phyloP scores from a whole-genome alignment of 2,113 vertebrate species.

The Empidonax alnorum region DNA sequence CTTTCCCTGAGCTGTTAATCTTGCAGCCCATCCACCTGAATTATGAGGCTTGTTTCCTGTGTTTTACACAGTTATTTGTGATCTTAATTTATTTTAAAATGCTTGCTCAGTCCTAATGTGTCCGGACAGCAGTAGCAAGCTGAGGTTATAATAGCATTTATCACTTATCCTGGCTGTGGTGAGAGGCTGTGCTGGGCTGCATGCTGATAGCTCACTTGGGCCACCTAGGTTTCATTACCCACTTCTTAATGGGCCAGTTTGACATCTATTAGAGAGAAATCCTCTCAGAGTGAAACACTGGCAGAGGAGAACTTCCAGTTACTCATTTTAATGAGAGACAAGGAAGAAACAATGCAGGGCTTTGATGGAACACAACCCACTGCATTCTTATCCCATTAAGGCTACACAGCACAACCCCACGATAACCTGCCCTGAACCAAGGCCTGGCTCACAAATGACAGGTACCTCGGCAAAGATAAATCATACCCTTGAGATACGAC shows the following conservation, averaged over 20 bases:
- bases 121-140: constrained; percentile 5
- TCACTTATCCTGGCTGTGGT: constrained; percentile 41
- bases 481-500: not conserved
- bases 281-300: constrained; percentile 55
- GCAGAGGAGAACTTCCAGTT: constrained; percentile 52
- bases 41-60: constrained; percentile 54
- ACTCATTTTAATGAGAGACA: constrained; percentile 69
- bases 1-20: constrained; percentile 37
- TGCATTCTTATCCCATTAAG: constrained; percentile 32
- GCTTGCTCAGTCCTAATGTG: constrained; percentile 62
- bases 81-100: constrained; percentile 70
- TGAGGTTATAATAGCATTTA: constrained; percentile 66
- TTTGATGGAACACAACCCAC: constrained; percentile 42
- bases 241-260: constrained; percentile 62
- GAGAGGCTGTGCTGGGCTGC: constrained; percentile 50
- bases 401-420: not conserved
- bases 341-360: constrained; percentile 51
- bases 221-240: constrained; percentile 69
- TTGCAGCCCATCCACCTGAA: constrained; percentile 55
- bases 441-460: not conserved
- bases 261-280: constrained; percentile 66
- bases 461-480: not conserved
- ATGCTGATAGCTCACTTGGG: constrained; percentile 65
- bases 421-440: not conserved
- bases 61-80: constrained; percentile 67